Evolutionary conservation across 2,113 vertebrate species (phyloP), one percentile per base, ranked within the genome.

Genomic region (Mus pahari): DNA sequence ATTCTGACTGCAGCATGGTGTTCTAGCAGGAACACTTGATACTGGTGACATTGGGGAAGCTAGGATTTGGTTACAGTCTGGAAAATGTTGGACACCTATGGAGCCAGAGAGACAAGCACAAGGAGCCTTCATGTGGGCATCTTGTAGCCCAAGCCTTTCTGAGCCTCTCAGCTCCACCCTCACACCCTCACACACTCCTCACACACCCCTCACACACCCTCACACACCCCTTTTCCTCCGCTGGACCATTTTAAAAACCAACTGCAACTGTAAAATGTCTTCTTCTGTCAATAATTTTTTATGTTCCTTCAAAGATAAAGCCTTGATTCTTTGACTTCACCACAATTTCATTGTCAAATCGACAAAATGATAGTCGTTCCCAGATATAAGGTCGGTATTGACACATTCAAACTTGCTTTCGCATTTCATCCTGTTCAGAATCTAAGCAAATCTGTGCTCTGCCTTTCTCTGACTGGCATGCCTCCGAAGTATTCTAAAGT

Each of bases 401-500:
- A 45, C 22, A 64, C 58, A 5, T 31, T 33, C 12, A 60, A 45
- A 33, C 17, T 39, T 77, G 12, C 39, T 79, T 74, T 86, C 73
- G 48, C 7, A 20, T 9, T 58, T 83, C 83, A 7, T 64, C 53
- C 58, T 94, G n/a, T 7, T 90, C 50, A 90, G 78, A 91, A 81
- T 89, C 36, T 4, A 79, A 91, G 78, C 68, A 75, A 90, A 39
- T 53, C 50, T 3, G 48, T 50, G 33, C n/a, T 58, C 3, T 71
- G 5, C 77, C 28, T n/a, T n/a, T n/a, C n/a, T 92, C 12, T 71
- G 73, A 26, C 68, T 39, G 19, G 1, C 90, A n/a, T 55, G 24
- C 22, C 71, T 97, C 45, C 75, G 73, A 55, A 77, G 14, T 68
- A 71, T 55, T 95, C 92, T 96, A 16, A 77, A 86, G 81, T 66